These are phyloP conservation scores for Euborellia annulipes DNA, from an alignment of 1,140 invertebrate species.

Conservation along the genomic window DNA sequence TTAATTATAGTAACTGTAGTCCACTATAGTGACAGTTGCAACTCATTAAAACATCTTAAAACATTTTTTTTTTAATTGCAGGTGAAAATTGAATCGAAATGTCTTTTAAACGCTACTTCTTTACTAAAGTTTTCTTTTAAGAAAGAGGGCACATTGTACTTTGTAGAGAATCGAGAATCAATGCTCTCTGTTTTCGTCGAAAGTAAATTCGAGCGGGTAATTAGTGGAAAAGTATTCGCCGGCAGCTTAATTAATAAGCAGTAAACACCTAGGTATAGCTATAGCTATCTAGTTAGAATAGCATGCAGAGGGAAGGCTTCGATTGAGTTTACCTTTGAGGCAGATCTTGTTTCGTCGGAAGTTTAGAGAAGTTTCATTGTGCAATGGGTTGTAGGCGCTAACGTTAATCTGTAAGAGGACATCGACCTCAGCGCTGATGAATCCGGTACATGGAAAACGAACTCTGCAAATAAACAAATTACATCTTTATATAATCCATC, in stretches of 20 bases:
- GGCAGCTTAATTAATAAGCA: background rate
- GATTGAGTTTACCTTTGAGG: constrained; percentile 46
- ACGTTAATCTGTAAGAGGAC: constrained; percentile 61
- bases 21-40: too few species aligned
- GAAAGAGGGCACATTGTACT: too few species aligned
- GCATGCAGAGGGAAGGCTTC: background rate
- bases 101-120: too few species aligned
- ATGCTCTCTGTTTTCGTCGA: too few species aligned
- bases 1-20: too few species aligned
- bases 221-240: background rate
- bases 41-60: too few species aligned
- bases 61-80: too few species aligned
- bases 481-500: too few species aligned
- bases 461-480: constrained; percentile 37
- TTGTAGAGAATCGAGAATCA: too few species aligned
- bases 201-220: too few species aligned
- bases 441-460: constrained; percentile 58
- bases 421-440: constrained; percentile 55
- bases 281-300: background rate
- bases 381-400: constrained; percentile 39
- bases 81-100: too few species aligned
- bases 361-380: constrained; percentile 56
- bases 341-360: constrained; percentile 79
- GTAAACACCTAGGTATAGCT: background rate
- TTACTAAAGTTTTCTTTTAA: too few species aligned